Evolutionary conservation across 2,888 invertebrate species (phyloP).

Genomic region (Heteromurus nitidus): DNA sequence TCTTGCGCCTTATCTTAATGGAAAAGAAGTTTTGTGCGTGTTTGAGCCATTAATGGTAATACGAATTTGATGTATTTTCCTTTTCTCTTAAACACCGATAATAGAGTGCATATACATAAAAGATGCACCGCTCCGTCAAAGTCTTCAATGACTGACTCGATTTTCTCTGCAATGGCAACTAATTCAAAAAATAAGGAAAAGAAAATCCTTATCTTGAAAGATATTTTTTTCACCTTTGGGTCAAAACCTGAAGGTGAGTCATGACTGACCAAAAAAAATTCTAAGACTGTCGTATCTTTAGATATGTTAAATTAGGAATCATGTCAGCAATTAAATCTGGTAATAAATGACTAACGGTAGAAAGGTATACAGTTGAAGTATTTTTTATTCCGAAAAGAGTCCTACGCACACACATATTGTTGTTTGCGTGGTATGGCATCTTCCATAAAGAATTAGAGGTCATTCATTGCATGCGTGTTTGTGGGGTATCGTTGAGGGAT

Average conservation of each 20-base stretch:
- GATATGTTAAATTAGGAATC: background rate
- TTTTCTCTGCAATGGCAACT: background rate
- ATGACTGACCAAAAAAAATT: background rate
- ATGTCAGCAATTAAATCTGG: slow-evolving; percentile 13
- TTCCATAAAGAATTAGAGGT: no score
- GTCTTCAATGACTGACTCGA: slow-evolving; percentile 22
- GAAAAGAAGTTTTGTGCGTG: background rate
- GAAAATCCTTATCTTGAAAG: no score
- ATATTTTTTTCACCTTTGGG: background rate
- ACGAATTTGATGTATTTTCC: slow-evolving; percentile 26
- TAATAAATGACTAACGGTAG: slow-evolving; percentile 19
- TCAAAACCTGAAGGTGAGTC: no score
- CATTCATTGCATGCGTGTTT: no score
- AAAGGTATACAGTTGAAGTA: no score
- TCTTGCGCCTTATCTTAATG: slow-evolving; percentile 37
- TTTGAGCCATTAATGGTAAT: slow-evolving; percentile 29
- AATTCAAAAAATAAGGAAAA: background rate
- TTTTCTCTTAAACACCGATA: no score
- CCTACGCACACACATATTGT: no score
- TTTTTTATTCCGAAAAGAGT: background rate
- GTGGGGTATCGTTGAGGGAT: background rate
- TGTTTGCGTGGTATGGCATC: no score
- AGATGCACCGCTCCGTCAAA: slow-evolving; percentile 32
- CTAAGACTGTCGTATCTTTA: no score
- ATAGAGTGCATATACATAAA: background rate